Conservation (phyloP, 1,140 invertebrate species). For the Bombus confusus region DNA sequence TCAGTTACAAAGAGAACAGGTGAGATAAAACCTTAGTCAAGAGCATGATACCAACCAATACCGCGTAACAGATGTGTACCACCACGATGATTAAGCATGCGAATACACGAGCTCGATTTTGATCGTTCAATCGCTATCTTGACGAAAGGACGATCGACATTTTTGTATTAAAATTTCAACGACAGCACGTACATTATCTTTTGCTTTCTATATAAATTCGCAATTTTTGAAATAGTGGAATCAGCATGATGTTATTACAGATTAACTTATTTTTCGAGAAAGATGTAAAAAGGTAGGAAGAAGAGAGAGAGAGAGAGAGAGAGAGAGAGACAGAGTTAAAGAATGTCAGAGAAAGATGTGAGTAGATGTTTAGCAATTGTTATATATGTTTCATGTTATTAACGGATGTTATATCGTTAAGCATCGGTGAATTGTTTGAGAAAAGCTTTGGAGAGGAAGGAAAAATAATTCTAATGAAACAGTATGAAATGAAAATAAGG, state of each 20-base stretch:
- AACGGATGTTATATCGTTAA: not conserved
- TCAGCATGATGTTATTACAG: not conserved
- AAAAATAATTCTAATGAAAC: not conserved
- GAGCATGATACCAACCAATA: slow-evolving; percentile 79
- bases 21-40: slow-evolving; percentile 63
- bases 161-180: not conserved
- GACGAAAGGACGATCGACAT: slow-evolving; percentile 3
- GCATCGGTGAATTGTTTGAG: not conserved
- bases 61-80: slow-evolving; percentile 73
- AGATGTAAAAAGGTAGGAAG: no score
- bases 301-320: not conserved
- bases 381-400: not conserved
- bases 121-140: not conserved
- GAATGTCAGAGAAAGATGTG: not conserved
- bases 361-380: not conserved
- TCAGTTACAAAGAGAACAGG: not conserved
- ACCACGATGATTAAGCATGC: slow-evolving; percentile 66
- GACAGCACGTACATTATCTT: not conserved
- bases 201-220: not conserved
- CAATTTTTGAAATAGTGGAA: not conserved
- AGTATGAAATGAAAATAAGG: not conserved
- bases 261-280: not conserved
- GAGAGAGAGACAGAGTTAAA: not conserved
- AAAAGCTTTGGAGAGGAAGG: not conserved
- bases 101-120: not conserved